A percentile compares a stretch with the other conserved stretches of the same genome.
phyloP scores from a whole-genome alignment of 2,113 vertebrate species.

The Passer domesticus region DNA sequence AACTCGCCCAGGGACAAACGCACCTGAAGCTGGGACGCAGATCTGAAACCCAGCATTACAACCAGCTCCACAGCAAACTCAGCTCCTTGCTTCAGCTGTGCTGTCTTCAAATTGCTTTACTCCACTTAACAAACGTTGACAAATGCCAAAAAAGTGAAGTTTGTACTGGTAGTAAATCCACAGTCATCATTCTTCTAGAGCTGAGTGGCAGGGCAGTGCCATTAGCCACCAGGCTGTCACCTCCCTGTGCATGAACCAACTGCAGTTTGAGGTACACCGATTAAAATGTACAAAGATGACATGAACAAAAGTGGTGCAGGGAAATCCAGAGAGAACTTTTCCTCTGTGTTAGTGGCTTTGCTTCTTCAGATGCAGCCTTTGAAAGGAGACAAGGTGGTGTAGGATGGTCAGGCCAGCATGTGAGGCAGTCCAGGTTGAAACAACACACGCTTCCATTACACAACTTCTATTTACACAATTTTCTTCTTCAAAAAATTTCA shows the following conservation, averaged over 20 bases:
- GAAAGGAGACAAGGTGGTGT: not conserved
- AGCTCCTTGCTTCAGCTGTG: rapidly evolving
- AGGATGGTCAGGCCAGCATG: not conserved
- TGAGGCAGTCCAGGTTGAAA: not conserved
- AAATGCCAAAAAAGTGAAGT: not conserved
- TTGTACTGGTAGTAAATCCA: not conserved
- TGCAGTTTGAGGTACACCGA: not conserved
- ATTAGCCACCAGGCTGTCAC: not conserved
- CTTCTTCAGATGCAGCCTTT: not conserved
- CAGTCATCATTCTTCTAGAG: rapidly evolving
- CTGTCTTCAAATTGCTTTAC: not conserved
- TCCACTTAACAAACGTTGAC: rapidly evolving
- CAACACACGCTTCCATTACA: not conserved
- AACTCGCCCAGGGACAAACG: not conserved
- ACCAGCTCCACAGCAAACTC: not conserved
- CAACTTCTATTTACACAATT: not conserved
- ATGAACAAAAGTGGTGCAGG: rapidly evolving
- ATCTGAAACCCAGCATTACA: rapidly evolving
- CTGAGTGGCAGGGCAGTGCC: not conserved
- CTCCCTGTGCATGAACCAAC: not conserved
- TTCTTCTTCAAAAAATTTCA: not conserved
- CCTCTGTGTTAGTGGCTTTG: rapidly evolving
- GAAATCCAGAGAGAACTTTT: not conserved
- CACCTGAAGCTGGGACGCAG: rapidly evolving
- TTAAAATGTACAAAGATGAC: not conserved